A percentile compares a stretch with the other conserved stretches of the same genome.
phyloP scores from a whole-genome alignment of 2,888 invertebrate genomes.

The Trichogramma evanescens region DNA sequence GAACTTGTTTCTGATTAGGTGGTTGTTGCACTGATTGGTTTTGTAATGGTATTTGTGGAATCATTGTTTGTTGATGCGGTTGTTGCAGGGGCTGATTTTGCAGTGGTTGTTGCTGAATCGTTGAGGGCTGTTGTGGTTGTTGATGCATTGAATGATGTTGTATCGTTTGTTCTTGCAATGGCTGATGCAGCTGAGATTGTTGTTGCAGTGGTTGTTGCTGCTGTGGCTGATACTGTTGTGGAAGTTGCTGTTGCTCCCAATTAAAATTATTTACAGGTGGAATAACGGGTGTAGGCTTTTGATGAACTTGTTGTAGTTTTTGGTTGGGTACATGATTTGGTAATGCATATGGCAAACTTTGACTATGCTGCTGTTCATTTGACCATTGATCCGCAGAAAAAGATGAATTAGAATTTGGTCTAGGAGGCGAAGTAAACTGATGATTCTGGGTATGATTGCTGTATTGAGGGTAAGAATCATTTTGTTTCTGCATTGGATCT shows the following conservation, averaged over 20 bases:
- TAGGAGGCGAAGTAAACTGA: conserved; percentile 27
- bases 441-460: conserved; percentile 29
- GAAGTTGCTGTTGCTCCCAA: conserved; percentile 24
- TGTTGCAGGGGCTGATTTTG: not conserved
- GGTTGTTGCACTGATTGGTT: not conserved
- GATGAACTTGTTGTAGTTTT: conserved; percentile 24
- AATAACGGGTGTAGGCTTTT: conserved; percentile 11
- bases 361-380: conserved; percentile 22
- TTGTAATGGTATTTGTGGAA: not conserved
- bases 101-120: not conserved
- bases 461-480: conserved; percentile 33
- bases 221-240: not conserved
- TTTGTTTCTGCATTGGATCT: conserved; percentile 31
- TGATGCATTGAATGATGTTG: too few relatives aligned
- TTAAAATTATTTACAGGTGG: conserved; percentile 30
- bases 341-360: conserved; percentile 18
- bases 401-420: conserved; percentile 25
- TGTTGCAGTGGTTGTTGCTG: too few relatives aligned
- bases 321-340: conserved; percentile 21
- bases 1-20: not conserved
- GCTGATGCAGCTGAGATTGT: too few relatives aligned
- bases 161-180: too few relatives aligned
- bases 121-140: too few relatives aligned
- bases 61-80: not conserved
- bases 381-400: conserved; percentile 26